Evolutionary conservation across 2,797 vertebrate species (phyloP), one percentile per base, ranked within the genome.

Genomic region (Lepilemur septentrionalis): DNA sequence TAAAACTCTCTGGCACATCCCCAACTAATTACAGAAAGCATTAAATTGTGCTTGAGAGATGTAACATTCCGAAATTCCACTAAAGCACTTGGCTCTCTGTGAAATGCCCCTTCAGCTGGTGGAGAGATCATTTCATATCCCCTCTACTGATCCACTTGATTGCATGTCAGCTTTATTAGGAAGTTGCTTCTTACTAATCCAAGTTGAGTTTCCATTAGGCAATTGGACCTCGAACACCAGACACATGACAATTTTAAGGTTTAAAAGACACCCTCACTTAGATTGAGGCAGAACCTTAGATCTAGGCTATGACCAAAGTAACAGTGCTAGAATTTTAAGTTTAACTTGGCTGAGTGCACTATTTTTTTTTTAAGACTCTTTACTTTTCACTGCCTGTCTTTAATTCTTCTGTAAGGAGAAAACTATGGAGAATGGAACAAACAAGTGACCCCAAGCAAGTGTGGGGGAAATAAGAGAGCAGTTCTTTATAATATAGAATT

Each of bases 21-120:
- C 65, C 86, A 96, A 48, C 69, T 92, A 89, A 89, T 97, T 94
- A 93, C 20, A 88, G 63, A 94, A 88, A 86, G 35, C 73, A 73
- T 35, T 91, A 92, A 75, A 69, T 48, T 87, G 87, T 41, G 32
- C 73, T 95, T 67, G 43, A 32, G 32, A 93, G 52, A 67, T 35
- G 25, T 43, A 30, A 30, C 48, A 30, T 76, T 89, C 69, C 4
- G 7, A 80, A 92, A 93, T 69, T 63, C 59, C 43, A 76, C 73
- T 46, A 35, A 85, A 89, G 59, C 57, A 55, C 13, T 76, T 52
- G 70, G 23, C 55, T 84, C 4, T 22, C 59, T 70, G 55, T 52
- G 32, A 82, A 89, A 50, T 73, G 20, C 6, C 35, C 91, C 75
- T 86, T 83, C 20, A 48, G 25, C 59, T 57, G 35, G 38, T 79